Evolutionary conservation across 2,888 invertebrate genomes (phyloP).

Genomic region (Clepsis dumicolana): DNA sequence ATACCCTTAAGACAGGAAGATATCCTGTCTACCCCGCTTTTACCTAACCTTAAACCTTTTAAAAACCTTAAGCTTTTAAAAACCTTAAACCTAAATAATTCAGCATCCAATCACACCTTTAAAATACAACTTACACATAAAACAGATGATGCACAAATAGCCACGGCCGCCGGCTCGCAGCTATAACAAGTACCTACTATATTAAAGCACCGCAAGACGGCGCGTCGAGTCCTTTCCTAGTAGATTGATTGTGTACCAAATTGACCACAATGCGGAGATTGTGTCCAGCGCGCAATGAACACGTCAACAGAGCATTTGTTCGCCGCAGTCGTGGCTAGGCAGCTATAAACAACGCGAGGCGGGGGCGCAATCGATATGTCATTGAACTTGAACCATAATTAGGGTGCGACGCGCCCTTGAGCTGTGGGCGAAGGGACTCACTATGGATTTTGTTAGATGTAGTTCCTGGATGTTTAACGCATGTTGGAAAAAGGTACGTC

Average conservation of each 20-base stretch:
- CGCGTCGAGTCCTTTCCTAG: too few species aligned
- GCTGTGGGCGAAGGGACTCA: background rate
- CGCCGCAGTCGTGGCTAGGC: background rate
- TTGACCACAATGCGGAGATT: too few species aligned
- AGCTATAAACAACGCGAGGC: conserved; percentile 8
- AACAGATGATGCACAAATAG: conserved; percentile 11
- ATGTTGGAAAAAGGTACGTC: too few species aligned
- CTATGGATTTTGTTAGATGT: background rate
- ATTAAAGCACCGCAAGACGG: too few species aligned
- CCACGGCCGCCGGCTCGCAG: background rate
- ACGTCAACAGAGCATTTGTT: too few species aligned
- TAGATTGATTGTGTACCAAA: too few species aligned
- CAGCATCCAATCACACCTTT: background rate
- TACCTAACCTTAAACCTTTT: too few species aligned
- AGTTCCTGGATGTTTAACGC: background rate
- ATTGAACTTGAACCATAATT: conserved; percentile 69
- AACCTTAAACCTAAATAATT: background rate
- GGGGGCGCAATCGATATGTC: conserved; percentile 63
- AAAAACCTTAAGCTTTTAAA: too few species aligned
- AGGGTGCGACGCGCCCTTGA: conserved; percentile 53
- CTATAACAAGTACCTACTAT: too few species aligned
- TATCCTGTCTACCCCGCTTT: too few species aligned
- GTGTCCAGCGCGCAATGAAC: too few species aligned
- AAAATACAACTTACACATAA: background rate
- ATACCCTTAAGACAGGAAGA: too few species aligned